Evolutionary conservation across 2,888 invertebrate species (phyloP), one percentile per base, ranked within the genome.

Genomic region (Hoplodrina ambigua): DNA sequence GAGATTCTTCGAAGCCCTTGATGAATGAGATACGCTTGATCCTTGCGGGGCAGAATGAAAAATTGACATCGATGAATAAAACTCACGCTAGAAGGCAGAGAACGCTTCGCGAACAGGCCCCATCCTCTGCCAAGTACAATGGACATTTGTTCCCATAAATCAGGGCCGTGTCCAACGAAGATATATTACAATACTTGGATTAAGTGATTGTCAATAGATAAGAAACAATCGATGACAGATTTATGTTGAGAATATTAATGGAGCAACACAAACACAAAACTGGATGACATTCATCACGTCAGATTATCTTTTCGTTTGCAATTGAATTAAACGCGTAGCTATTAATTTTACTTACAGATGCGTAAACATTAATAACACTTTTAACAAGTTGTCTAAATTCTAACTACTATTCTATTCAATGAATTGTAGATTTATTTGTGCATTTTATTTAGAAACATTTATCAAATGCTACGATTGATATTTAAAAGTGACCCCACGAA

Each of bases 1-100:
- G 72, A 76, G 80, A 83, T 84, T 85, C 67, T 62, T 61, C 67
- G 80, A 82, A 78, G 80, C 67, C 61, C 71, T 82, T 87, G 85
- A 89, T 85, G 86, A 88, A 89, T 87, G 85, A 85, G 82, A 84
- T 80, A 75, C 79, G 78, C 68, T 86, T 83, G 82, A 83, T 83
- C 80, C 82, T 77, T 72, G 72, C 75, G 69, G 72, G 71, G 74
- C 75, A 68, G 81, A 84, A 84, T 89, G 87, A 89, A 87, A 88
- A 87, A 89, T 88, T 84, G 80, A 82, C 84, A 80, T 75, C 84
- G 72, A 88, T 87, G 84, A 89, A 90, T 88, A 87, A 89, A 87
- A 84, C 79, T 84, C 80, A 67, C 70, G 82, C 73, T 83, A 58
- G 74, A 81, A 77, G 63, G 71, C 70, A 58, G 69, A 76, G 69